These are phyloP conservation scores for Musca vetustissima DNA, from an alignment of 1,140 invertebrate genomes.

Conservation along the genomic window DNA sequence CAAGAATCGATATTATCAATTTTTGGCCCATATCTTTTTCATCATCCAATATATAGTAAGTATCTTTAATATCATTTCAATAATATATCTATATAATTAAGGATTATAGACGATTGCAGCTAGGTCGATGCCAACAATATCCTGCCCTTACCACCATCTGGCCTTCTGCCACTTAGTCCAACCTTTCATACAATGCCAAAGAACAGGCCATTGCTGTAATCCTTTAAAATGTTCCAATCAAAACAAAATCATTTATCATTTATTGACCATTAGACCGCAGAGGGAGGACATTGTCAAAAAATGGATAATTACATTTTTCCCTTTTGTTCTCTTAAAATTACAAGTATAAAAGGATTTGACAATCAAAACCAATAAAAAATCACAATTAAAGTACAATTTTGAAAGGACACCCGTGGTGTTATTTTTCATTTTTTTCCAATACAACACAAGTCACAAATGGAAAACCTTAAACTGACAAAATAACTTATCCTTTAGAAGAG, in stretches of 20 bases:
- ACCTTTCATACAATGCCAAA: too few relatives aligned
- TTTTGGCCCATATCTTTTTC: too few relatives aligned
- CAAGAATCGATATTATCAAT: too few relatives aligned
- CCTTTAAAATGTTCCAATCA: too few relatives aligned
- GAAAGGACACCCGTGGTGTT: slow-evolving; percentile 8
- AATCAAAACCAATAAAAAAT: slow-evolving; percentile 23
- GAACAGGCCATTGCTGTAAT: too few relatives aligned
- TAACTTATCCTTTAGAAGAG: background rate
- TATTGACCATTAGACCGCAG: slow-evolving; percentile 10
- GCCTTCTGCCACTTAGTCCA: too few relatives aligned
- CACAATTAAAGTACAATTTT: slow-evolving; percentile 15
- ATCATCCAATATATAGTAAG: too few relatives aligned
- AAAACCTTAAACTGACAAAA: slow-evolving; percentile 22
- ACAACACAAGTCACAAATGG: background rate
- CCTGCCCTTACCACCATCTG: too few relatives aligned
- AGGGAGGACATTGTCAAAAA: background rate
- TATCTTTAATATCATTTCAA: too few relatives aligned
- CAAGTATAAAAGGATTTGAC: slow-evolving; percentile 12
- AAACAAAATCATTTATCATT: slow-evolving; percentile 13
- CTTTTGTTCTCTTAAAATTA: background rate
- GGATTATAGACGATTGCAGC: too few relatives aligned
- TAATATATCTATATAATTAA: too few relatives aligned
- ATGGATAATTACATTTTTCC: slow-evolving; percentile 11
- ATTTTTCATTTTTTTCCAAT: background rate
- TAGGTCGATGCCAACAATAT: too few relatives aligned